Conservation (phyloP, 2,797 vertebrate genomes). For the Oreochromis mossambicus region DNA sequence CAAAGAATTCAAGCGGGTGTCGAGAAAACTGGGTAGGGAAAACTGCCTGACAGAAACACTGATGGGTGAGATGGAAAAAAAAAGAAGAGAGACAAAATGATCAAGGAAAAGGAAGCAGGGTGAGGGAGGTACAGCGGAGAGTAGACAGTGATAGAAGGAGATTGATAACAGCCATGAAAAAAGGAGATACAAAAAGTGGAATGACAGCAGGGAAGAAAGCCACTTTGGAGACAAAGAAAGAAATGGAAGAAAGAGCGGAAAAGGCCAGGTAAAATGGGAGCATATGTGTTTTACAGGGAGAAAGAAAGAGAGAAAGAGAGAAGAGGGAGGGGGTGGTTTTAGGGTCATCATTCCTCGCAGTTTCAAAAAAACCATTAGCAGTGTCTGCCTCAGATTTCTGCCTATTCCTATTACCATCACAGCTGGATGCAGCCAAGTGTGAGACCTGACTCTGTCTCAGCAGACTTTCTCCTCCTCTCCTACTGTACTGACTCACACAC, state of each 20-base stretch:
- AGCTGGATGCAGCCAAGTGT: slow-evolving; percentile 37
- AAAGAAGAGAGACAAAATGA: neutral
- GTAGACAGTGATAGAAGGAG: neutral
- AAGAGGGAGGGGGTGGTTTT: neutral
- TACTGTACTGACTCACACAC: neutral
- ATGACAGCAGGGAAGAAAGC: neutral
- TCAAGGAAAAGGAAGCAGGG: neutral
- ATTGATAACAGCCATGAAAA: neutral
- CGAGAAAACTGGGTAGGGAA: neutral
- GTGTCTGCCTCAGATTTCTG: slow-evolving; percentile 82
- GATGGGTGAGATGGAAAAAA: neutral
- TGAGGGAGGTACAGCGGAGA: neutral
- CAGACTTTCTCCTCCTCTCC: slow-evolving; percentile 4
- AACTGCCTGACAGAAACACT: neutral
- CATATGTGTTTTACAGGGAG: neutral
- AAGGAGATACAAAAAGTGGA: neutral
- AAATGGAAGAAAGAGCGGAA: neutral
- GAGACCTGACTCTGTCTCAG: neutral
- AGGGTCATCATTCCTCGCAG: slow-evolving; percentile 62
- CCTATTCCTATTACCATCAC: slow-evolving; percentile 78
- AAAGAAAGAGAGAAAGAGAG: neutral
- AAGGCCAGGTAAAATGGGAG: neutral
- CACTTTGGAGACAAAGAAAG: neutral
- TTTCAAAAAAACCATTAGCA: slow-evolving; percentile 75
- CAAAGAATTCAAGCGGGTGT: neutral